Base-by-base conservation (phyloP, 1,140 invertebrate genomes). In the Rhopalosiphum padi region DNA sequence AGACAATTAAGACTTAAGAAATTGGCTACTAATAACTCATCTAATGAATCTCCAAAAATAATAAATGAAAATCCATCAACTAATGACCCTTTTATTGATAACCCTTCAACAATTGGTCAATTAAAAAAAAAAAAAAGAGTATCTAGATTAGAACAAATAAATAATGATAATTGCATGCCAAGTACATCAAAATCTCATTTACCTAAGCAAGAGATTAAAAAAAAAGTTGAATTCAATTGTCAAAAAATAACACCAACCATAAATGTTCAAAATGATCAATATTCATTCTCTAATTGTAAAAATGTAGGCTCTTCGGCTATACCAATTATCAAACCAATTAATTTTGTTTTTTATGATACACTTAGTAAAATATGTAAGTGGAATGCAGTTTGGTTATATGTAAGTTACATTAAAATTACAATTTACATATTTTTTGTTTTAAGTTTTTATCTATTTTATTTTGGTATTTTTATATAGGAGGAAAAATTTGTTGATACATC, bases 321-420 rank as follows among this genome's bases (percentile, higher is more conserved):
- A 37, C 35, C 35, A 82, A 21, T 55, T 86, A 18, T 11, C 2
- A 91, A 93, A 41, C 18, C 35, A 85, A 21, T 37, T 6, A 51
- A 85, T 86, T 85, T 41, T 85, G 23, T 35, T 41, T 93, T 51
- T 53, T 93, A 55, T 93, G 91, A 93, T 41, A 93, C 77, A 41
- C n/a, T 93, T 93, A 93, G 91, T 53, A 93, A 2, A 85, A 93
- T 93, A 86, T 93, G 91, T 60, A 93, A 93, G 2, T 93, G 91
- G 91, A 93, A 93, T 93, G 91, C 48, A 25, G n/a, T 85, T 18
- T 93, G 91, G 91, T 53, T 93, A 18, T 48, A 46, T 53, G 91
- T 93, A 93, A 83, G 91, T 93, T 51, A 82, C 30, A 30, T n/a
- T 68, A 15, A 68, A 68, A 68, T 43, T 43, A 90, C 2, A 43